A percentile compares a stretch with the other conserved stretches of the same genome.
phyloP scores from a whole-genome alignment of 1,140 invertebrate species.

The Hylaeus anthracinus region DNA sequence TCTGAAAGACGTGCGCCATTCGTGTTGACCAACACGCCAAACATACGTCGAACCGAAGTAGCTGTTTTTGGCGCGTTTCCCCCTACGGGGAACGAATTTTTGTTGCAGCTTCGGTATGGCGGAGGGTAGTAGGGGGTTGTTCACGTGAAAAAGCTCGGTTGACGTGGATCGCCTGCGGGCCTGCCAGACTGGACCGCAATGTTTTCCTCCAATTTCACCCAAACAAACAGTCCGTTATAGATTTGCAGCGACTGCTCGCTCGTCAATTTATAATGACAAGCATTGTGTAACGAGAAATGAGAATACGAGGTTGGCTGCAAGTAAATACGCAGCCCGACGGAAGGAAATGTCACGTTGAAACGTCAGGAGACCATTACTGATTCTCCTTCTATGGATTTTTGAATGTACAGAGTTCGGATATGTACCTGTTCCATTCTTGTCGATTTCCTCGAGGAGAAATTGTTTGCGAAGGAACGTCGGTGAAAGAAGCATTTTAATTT shows the following conservation, averaged over 20 bases:
- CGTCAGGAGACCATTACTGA: slow-evolving; percentile 53
- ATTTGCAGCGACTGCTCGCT: slow-evolving; percentile 61
- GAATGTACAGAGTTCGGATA: too few species aligned
- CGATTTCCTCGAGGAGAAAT: too few species aligned
- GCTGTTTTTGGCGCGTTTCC: slow-evolving; percentile 34
- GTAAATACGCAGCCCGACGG: background rate
- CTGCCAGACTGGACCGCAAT: slow-evolving; percentile 57
- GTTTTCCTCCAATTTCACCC: slow-evolving; percentile 74
- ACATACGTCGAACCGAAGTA: slow-evolving; percentile 45
- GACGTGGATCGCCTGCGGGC: slow-evolving; percentile 53
- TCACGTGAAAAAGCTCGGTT: slow-evolving; percentile 38
- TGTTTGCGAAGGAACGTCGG: too few species aligned
- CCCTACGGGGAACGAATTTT: slow-evolving; percentile 26
- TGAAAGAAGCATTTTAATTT: too few species aligned
- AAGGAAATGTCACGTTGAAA: slow-evolving; percentile 38
- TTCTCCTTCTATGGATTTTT: background rate
- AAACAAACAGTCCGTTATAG: slow-evolving; percentile 72
- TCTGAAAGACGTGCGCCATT: slow-evolving; percentile 25
- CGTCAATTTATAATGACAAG: slow-evolving; percentile 70
- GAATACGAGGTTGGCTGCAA: slow-evolving; percentile 7
- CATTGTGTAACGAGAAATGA: slow-evolving; percentile 68
- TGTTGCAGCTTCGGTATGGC: slow-evolving; percentile 35
- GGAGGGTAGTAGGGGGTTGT: background rate
- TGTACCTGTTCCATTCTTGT: too few species aligned
- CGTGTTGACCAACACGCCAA: slow-evolving; percentile 44